These are phyloP conservation scores for Hoplodrina blanda DNA, from an alignment of 2,888 invertebrate species.

Conservation along the genomic window DNA sequence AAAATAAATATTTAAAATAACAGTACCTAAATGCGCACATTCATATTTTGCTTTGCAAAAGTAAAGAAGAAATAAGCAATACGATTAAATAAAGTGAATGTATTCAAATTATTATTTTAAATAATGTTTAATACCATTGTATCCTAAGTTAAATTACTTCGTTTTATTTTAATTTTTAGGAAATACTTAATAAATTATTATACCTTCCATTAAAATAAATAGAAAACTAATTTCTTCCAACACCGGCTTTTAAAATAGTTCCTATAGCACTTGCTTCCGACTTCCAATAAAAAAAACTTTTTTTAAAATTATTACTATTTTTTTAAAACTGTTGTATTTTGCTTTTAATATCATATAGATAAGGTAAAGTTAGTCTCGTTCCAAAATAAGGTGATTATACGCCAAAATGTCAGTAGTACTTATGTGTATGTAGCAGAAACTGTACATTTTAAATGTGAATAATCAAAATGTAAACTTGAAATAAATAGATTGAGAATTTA, in stretches of 20 bases:
- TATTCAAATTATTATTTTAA: conserved; percentile 1
- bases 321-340: conserved; percentile 29
- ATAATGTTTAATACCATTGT: not conserved
- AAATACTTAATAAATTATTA: not conserved
- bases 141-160: not conserved
- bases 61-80: conserved; percentile 36
- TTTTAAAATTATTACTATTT: not conserved
- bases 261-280: conserved; percentile 37
- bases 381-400: conserved; percentile 50
- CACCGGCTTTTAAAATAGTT: conserved; percentile 40
- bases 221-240: not conserved
- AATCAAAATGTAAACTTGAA: conserved; percentile 67
- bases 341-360: conserved; percentile 21
- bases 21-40: conserved; percentile 34
- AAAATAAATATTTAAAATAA: not conserved
- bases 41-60: conserved; percentile 29
- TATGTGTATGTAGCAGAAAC: conserved; percentile 63
- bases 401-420: conserved; percentile 65
- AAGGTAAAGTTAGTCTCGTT: conserved; percentile 40
- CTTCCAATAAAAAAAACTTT: not conserved
- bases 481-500: conserved; percentile 68
- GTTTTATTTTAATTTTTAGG: not conserved
- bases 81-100: conserved; percentile 9
- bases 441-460: conserved; percentile 67
- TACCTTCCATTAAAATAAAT: conserved; percentile 13